Evolutionary conservation across 1,140 invertebrate genomes (phyloP), one percentile per base, ranked within the genome.

Genomic region (Meteorus sp.): DNA sequence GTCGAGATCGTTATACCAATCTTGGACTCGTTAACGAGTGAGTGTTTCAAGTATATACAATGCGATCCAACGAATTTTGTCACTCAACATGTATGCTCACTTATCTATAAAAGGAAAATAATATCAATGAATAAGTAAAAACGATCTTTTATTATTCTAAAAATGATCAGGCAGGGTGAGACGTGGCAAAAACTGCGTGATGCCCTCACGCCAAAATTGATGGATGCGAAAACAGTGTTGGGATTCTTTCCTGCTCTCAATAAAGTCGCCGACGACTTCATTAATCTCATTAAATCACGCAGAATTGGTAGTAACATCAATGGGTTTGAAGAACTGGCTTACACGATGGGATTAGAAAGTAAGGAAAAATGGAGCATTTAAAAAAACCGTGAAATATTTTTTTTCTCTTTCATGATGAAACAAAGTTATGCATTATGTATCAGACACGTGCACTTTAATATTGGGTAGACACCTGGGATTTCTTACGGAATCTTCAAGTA

Each of bases 21-120:
- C 83, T 87, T 25, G 92, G 92, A 59, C 82, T 93, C 29, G 87
- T 89, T 9, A 92, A 93, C 73, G 90, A 92, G 87, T 91, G 81
- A 83, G 86, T 83, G 68, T n/a, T n/a, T n/a, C 11, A 39, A 11
- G 35, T 39, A 3, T 39, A 5, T 15, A 39, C 3, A 39, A 39
- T 7, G 11, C 4, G 8, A n/a, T 33, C 29, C 6, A 33, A 6
- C 29, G 29, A 7, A 11, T 33, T 11, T 6, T 11, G 29, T 33
- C 29, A 33, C 11, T 33, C 29, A 7, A 33, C 29, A 11, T 11
- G 9, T 29, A 29, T 4, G 27, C 27, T 9, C 27, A 39, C 17
- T 39, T 39, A n/a, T n/a, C n/a, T n/a, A n/a, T n/a, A n/a, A 39
- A 39, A 15, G 35, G 35, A 39, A 15, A 39, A 39, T 39, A 39